A percentile compares a stretch with the other conserved stretches of the same genome.
Evolutionary conservation across 2,113 vertebrate species (phyloP).

Genomic region (Macheiramphus alcinus): DNA sequence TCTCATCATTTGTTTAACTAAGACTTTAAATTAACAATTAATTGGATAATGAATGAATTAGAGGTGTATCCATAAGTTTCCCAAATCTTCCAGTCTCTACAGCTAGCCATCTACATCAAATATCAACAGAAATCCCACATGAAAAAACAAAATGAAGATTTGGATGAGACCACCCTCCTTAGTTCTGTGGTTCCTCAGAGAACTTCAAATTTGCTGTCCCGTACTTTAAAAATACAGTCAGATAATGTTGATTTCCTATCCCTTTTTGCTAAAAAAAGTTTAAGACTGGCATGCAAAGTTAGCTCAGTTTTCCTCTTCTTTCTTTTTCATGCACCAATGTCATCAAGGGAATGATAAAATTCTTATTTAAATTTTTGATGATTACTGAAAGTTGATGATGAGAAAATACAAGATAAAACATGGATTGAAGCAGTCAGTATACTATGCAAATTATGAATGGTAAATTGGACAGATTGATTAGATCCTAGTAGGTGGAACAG

Average conservation of each 20-base stretch:
- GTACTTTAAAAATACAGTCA: neutral
- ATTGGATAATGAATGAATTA: neutral
- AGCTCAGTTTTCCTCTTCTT: neutral
- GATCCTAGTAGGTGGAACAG: constrained; percentile 33
- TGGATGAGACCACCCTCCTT: neutral
- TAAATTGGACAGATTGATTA: constrained; percentile 65
- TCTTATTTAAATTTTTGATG: constrained; percentile 1
- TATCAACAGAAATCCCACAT: neutral
- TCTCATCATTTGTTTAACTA: neutral
- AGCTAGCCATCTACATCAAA: neutral
- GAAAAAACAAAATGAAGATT: neutral
- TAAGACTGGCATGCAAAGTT: neutral
- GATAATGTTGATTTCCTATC: neutral
- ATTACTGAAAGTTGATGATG: constrained; percentile 20
- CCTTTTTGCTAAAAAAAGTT: neutral
- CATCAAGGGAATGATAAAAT: neutral
- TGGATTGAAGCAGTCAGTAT: constrained; percentile 25
- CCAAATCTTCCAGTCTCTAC: neutral
- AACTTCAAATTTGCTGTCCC: neutral
- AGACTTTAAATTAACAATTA: neutral
- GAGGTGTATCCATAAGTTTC: neutral
- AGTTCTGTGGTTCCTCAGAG: neutral
- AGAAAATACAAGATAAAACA: constrained; percentile 56
- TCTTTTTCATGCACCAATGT: neutral
- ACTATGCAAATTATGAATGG: constrained; percentile 62